Base-by-base conservation (phyloP, 2,888 invertebrate species). In the Ernsta delagoae region DNA sequence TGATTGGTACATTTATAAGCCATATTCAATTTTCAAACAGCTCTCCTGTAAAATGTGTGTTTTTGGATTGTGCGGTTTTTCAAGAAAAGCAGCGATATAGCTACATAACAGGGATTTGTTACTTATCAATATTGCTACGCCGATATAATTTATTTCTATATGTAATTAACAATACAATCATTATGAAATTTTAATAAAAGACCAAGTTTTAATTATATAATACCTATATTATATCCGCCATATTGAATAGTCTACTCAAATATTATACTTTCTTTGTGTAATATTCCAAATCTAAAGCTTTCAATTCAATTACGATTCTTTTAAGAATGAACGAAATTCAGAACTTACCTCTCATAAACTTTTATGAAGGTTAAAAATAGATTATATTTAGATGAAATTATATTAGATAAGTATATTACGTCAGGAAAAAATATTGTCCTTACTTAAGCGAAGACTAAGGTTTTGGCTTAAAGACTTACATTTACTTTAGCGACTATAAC, bases 221-320 rank as follows among this genome's bases (percentile, higher is more conserved):
- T 60, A 12, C 43, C 48, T 12, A 31, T 48, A 48, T 48, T 60
- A 24, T 31, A 48, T 34, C 31, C 31, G 48, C 48, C 60, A 61
- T 34, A 61, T 34, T 61, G 8, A 8, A 1, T 24, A 31, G 31
- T 34, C n/a, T n/a, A 34, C n/a, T 48, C 48, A 31, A 48, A 31
- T 61, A 61, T 48, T 39, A 39, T 61, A 60, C 60, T 60, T 60
- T 45, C 48, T 61, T 61, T 12, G 59, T 61, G 34, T 61, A 34
- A 61, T 61, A 12, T 45, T 45, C 4, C 3, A 34, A 45, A 8
- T 4, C 34, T 48, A 34, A 61, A 61, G 60, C 34, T 48, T 48
- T n/a, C 45, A 61, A 61, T 24, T 9, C 48, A 61, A 61, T 61
- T 48, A 61, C 24, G 43, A 34, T 61, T 61, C n/a, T 45, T 61